These are phyloP conservation scores for Marmota flaviventris DNA, from an alignment of 2,113 vertebrate species.

Conservation along the genomic window DNA sequence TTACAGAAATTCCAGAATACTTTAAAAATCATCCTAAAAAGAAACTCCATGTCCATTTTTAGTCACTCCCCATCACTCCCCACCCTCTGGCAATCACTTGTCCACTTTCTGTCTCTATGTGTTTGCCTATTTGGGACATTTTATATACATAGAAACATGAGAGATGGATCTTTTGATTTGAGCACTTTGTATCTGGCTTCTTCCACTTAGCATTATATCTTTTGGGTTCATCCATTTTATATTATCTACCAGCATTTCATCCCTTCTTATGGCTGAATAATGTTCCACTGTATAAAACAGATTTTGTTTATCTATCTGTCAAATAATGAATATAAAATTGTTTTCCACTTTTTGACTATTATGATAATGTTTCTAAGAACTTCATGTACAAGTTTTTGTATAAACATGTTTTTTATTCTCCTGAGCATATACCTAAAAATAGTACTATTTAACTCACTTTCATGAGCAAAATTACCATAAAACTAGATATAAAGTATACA, in stretches of 20 bases:
- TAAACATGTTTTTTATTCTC: slow-evolving; percentile 9
- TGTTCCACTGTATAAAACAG: no score
- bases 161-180: neutral
- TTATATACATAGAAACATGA: neutral
- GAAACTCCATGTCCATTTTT: neutral
- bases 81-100: neutral
- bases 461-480: slow-evolving; percentile 19
- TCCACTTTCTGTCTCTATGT: neutral
- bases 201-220: neutral
- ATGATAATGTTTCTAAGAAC: neutral
- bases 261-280: neutral
- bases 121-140: neutral
- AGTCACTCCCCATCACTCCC: neutral
- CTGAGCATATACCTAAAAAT: neutral
- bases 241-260: neutral
- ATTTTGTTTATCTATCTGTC: neutral
- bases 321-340: neutral
- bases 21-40: neutral
- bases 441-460: neutral
- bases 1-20: neutral
- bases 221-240: neutral
- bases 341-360: neutral
- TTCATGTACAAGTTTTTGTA: neutral
- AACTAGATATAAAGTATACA: slow-evolving; percentile 41
- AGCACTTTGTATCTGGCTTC: neutral